Evolutionary conservation across 2,888 invertebrate genomes (phyloP).

Genomic region (Panzeria rudis): DNA sequence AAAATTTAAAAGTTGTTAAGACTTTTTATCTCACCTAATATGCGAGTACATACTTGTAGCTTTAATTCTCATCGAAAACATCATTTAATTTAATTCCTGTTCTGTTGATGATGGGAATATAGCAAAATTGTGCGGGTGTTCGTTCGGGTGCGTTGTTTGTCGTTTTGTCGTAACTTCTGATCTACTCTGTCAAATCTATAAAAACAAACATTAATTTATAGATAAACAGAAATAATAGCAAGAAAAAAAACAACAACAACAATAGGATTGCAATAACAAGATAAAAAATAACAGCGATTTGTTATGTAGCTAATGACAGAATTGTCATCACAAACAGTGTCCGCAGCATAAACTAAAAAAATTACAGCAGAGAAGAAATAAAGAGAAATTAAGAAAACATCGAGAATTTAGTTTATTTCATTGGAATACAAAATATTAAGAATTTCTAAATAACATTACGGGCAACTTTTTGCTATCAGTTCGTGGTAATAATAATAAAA

Average conservation of each 20-base stretch:
- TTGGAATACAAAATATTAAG: background rate
- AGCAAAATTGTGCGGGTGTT: conserved; percentile 30
- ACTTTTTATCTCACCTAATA: conserved; percentile 1
- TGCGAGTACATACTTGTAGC: background rate
- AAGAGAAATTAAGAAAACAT: background rate
- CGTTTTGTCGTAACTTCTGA: conserved; percentile 33
- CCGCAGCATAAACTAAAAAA: background rate
- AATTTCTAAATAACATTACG: background rate
- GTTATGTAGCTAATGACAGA: conserved; percentile 15
- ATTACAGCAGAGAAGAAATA: background rate
- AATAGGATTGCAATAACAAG: conserved; percentile 1
- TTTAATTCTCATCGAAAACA: conserved; percentile 19
- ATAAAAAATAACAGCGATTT: conserved; percentile 36
- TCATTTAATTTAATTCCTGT: conserved; percentile 43
- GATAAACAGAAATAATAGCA: background rate
- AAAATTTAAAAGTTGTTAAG: background rate
- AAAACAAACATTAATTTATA: conserved; percentile 26
- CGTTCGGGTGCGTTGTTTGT: background rate
- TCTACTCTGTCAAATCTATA: conserved; percentile 24
- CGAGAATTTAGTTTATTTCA: background rate
- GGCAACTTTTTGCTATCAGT: background rate
- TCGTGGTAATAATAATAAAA: background rate
- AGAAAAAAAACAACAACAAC: background rate
- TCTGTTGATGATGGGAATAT: conserved; percentile 3
- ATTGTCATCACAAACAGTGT: conserved; percentile 9